Evolutionary conservation across 2,888 invertebrate species (phyloP), one percentile per base, ranked within the genome.

Genomic region (Sarcophaga caerulescens): DNA sequence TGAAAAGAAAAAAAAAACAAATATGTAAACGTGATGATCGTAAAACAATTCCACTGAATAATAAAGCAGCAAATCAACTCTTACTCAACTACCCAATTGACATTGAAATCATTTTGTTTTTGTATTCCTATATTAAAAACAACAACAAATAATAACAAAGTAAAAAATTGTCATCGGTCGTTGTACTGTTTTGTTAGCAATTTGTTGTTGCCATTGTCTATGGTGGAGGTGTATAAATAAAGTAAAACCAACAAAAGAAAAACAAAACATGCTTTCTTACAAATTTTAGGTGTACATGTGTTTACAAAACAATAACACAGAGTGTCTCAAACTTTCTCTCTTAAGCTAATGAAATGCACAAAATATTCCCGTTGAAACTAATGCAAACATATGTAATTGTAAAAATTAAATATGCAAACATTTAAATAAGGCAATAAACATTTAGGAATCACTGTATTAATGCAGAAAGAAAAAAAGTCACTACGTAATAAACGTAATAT

Each of bases 141-240:
- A 65, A 69, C 63, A 81, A 81, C 62, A 83, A 80, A 75, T 66
- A 59, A 76, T 71, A 85, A 85, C 73, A 85, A 80, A 75, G 65
- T 52, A 57, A 71, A 71, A 14, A 66, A 59, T 62, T 86, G 81
- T 84, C 84, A 78, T 84, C 86, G 86, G 86, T 86, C 86, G 75
- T 84, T 86, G 78, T 60, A 84, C 78, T 79, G 47, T 75, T 76
- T 65, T 52, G 44, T 65, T 74, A 52, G 12, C 65, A 3, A 45
- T 35, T 23, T 78, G 59, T 84, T 63, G 25, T 60, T 59, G 21
- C 44, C 62, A 19, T 77, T 25, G 21, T 57, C 73, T 17, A 12
- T 74, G 23, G 52, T 47, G 69, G 35, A 69, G n/a, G 73, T 23
- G 25, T 59, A 6, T 71, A 14, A 71, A 70, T 10, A 57, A 69